A percentile compares a stretch with the other conserved stretches of the same genome.
Conservation (phyloP, 2,888 invertebrate species). For the Scaeva pyrastri region DNA sequence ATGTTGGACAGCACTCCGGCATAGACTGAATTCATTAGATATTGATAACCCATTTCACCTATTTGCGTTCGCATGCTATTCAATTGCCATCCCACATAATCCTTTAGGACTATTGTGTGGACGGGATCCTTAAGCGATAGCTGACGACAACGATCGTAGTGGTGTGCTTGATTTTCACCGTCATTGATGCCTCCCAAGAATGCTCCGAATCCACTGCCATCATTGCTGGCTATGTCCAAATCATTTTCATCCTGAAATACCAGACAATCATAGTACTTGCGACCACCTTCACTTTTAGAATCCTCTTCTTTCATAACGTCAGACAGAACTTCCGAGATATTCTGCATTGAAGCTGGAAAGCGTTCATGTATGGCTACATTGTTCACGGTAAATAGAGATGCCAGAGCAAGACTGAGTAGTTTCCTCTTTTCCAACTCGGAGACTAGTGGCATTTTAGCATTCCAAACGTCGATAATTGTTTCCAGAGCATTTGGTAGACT, state of each 20-base stretch:
- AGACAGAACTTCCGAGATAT: constrained; percentile 90
- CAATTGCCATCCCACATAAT: constrained; percentile 90
- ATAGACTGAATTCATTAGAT: constrained; percentile 89
- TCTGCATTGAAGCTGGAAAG: constrained; percentile 89
- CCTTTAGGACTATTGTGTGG: constrained; percentile 90
- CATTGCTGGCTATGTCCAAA: constrained; percentile 78
- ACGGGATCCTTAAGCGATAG: constrained; percentile 91
- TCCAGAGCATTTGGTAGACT: constrained; percentile 88
- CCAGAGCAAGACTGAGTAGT: constrained; percentile 90
- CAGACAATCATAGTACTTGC: constrained; percentile 83
- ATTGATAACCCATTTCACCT: constrained; percentile 91
- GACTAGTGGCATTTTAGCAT: constrained; percentile 91
- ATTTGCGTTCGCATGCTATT: constrained; percentile 88
- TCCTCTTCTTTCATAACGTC: constrained; percentile 91
- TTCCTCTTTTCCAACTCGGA: constrained; percentile 93
- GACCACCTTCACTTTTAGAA: constrained; percentile 86
- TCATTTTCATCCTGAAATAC: constrained; percentile 83
- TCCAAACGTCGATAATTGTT: constrained; percentile 91
- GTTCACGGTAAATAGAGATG: constrained; percentile 88
- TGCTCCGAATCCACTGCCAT: constrained; percentile 73
- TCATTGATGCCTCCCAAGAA: constrained; percentile 83
- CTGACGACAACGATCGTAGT: constrained; percentile 88
- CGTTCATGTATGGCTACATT: constrained; percentile 89
- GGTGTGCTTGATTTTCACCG: constrained; percentile 87
- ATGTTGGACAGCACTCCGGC: constrained; percentile 90